These are phyloP conservation scores for Cryptoprocta ferox DNA, from an alignment of 2,797 vertebrate species.

Conservation along the genomic window DNA sequence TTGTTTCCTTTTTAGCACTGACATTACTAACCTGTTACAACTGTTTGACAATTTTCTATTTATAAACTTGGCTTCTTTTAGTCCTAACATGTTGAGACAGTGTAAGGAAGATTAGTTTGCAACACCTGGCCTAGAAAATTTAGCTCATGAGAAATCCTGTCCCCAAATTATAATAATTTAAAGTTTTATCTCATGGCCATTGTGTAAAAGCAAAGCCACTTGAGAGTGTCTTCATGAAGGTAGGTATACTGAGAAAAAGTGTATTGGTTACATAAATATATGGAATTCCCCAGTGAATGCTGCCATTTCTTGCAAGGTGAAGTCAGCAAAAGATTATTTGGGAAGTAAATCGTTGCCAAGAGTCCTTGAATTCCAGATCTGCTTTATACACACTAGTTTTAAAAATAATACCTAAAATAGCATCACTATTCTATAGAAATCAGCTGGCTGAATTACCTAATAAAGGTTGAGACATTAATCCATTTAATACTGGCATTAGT, in stretches of 20 bases:
- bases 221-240: constrained; percentile 42
- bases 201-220: constrained; percentile 51
- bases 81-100: constrained; percentile 10
- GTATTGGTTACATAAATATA: constrained; percentile 64
- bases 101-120: constrained; percentile 60
- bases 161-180: constrained; percentile 65
- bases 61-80: constrained; percentile 61
- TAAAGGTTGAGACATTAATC: background rate
- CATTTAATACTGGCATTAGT: background rate
- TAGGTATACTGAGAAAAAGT: constrained; percentile 14
- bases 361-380: background rate
- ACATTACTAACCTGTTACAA: background rate
- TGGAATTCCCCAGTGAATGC: constrained; percentile 55
- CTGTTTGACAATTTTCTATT: constrained; percentile 62
- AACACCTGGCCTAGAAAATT: constrained; percentile 68
- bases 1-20: background rate
- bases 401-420: constrained; percentile 1
- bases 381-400: background rate
- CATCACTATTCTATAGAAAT: background rate
- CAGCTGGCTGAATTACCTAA: background rate
- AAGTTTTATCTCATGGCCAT: constrained; percentile 30
- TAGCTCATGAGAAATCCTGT: constrained; percentile 59
- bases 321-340: constrained; percentile 62
- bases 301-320: constrained; percentile 30
- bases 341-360: constrained; percentile 47